Evolutionary conservation across 2,797 vertebrate species (phyloP).

Genomic region (Rhinatrema bivittatum): DNA sequence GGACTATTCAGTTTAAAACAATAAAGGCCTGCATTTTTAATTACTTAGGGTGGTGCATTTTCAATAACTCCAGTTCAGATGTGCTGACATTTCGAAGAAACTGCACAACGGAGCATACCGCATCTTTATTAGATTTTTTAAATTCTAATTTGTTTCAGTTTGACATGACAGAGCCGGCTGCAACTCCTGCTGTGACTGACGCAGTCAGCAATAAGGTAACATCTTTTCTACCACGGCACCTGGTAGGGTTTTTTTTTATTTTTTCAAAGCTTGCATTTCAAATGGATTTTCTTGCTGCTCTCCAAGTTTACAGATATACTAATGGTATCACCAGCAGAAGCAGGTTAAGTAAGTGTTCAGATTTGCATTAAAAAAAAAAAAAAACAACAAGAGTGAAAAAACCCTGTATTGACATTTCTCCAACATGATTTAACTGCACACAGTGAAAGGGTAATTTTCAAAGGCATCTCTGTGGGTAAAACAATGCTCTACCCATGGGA

Average conservation of each 20-base stretch:
- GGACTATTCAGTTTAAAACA: background rate
- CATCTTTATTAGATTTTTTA: constrained; percentile 26
- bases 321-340: constrained; percentile 16
- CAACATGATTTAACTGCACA: too few species aligned
- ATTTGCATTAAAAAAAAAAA: too few species aligned
- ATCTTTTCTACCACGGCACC: constrained; percentile 20
- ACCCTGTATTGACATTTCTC: too few species aligned
- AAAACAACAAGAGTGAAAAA: too few species aligned
- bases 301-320: constrained; percentile 25
- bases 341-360: constrained; percentile 23
- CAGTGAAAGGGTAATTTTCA: too few species aligned
- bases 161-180: constrained; percentile 26
- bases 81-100: constrained; percentile 24
- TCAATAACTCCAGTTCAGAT: background rate
- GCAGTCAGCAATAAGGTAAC: background rate
- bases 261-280: constrained; percentile 19
- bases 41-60: background rate
- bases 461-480: too few species aligned
- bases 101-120: constrained; percentile 12
- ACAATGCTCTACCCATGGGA: too few species aligned
- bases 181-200: constrained; percentile 23
- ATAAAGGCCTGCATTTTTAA: background rate
- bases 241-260: constrained; percentile 20
- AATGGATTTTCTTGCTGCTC: constrained; percentile 24
- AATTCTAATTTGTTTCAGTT: constrained; percentile 37